Evolutionary conservation across 2,888 invertebrate genomes (phyloP).

Genomic region (Aproaerema taeniolella): DNA sequence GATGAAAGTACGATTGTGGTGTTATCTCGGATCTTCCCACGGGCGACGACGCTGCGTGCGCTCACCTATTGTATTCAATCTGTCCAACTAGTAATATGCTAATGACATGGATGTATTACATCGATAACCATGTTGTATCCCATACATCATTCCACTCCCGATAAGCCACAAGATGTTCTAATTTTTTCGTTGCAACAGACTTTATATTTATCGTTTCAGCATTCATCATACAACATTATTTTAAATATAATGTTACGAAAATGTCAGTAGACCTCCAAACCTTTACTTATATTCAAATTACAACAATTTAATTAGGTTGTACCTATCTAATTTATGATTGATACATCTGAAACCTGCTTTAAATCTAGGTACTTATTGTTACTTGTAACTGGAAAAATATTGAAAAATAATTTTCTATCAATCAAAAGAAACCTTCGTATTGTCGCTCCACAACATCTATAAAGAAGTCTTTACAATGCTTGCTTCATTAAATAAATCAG

Average conservation of each 20-base stretch:
- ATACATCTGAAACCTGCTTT: too few relatives aligned
- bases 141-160: conserved; percentile 36
- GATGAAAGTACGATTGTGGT: conserved; percentile 63
- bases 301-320: conserved; percentile 3
- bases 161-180: conserved; percentile 6
- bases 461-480: conserved; percentile 40
- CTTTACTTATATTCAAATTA: conserved; percentile 3
- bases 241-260: too few relatives aligned
- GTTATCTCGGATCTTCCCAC: conserved; percentile 64
- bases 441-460: conserved; percentile 28
- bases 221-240: too few relatives aligned
- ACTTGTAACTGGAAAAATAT: conserved; percentile 1
- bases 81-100: conserved; percentile 36
- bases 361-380: too few relatives aligned
- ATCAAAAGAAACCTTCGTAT: conserved; percentile 33
- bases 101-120: conserved; percentile 46
- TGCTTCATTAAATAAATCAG: conserved; percentile 44
- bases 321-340: too few relatives aligned
- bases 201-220: too few relatives aligned
- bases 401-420: conserved; percentile 32
- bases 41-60: conserved; percentile 41
- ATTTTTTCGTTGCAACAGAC: too few relatives aligned
- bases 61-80: conserved; percentile 42
- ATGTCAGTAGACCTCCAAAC: conserved; percentile 12
- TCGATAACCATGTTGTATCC: conserved; percentile 35